Conservation (phyloP, 1,140 invertebrate genomes). For the Drosophila rufa region DNA sequence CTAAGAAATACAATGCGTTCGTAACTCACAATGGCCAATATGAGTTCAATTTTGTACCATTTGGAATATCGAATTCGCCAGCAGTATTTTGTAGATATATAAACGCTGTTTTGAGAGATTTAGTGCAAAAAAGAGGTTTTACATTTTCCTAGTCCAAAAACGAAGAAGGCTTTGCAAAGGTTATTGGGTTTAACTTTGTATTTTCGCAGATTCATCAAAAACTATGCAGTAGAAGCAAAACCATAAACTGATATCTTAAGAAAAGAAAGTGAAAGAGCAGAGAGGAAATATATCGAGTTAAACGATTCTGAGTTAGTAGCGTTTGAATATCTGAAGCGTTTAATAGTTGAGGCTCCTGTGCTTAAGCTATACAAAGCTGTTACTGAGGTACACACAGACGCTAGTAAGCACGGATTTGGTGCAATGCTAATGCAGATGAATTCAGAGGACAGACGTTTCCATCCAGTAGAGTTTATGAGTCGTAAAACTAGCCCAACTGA, state of each 20-base stretch:
- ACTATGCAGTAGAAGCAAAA: not conserved
- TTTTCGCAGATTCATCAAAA: constrained; percentile 1
- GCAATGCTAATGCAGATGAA: not conserved
- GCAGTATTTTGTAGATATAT: no score
- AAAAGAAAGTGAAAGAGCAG: no score
- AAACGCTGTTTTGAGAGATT: no score
- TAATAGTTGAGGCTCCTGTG: not conserved
- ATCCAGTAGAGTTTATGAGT: not conserved
- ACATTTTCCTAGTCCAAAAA: not conserved
- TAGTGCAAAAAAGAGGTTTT: not conserved
- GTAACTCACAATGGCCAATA: no score
- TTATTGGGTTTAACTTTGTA: not conserved
- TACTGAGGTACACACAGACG: not conserved
- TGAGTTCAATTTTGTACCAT: no score
- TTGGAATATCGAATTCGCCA: no score
- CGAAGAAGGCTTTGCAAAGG: not conserved
- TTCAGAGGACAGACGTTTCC: not conserved
- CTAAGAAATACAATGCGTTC: no score
- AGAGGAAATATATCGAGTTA: no score
- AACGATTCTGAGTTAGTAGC: no score
- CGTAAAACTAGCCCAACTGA: not conserved
- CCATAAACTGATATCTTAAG: no score
- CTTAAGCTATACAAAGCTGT: not conserved
- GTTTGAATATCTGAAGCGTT: not conserved
- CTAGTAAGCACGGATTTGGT: not conserved